phyloP scores from a whole-genome alignment of 2,797 vertebrate species.

The Liasis olivaceus region DNA sequence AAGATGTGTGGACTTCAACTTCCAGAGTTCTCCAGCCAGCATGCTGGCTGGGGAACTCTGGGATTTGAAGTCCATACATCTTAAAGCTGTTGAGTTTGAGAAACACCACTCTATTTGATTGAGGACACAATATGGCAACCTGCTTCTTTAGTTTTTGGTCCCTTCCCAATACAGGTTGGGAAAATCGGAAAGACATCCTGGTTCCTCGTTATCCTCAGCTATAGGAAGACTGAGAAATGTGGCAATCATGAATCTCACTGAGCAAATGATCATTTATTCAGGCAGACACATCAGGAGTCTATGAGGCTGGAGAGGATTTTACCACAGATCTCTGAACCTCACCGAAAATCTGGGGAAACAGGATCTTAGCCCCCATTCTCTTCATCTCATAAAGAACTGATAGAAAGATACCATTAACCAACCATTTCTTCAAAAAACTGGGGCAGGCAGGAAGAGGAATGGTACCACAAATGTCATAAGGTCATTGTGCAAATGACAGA shows the following conservation, averaged over 20 bases:
- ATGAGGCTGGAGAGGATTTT: neutral
- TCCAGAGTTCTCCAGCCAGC: neutral
- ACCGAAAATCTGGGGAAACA: neutral
- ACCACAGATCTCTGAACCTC: neutral
- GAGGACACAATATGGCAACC: neutral
- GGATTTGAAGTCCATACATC: neutral
- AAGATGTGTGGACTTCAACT: neutral
- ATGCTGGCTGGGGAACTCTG: neutral
- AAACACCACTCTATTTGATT: neutral
- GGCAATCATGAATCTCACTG: neutral
- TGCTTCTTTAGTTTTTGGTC: neutral
- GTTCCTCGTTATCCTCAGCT: neutral
- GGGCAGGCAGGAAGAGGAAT: neutral
- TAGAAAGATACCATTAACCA: neutral
- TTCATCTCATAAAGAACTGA: neutral
- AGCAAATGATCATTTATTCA: too few species aligned
- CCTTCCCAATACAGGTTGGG: neutral
- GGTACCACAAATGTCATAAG: neutral
- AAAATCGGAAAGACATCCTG: neutral
- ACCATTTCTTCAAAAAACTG: neutral
- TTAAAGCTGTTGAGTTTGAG: neutral
- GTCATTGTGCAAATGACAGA: neutral
- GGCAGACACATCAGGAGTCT: neutral
- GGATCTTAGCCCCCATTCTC: neutral
- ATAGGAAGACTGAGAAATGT: neutral